phyloP scores from a whole-genome alignment of 2,113 vertebrate genomes.

The Rutilus rutilus region DNA sequence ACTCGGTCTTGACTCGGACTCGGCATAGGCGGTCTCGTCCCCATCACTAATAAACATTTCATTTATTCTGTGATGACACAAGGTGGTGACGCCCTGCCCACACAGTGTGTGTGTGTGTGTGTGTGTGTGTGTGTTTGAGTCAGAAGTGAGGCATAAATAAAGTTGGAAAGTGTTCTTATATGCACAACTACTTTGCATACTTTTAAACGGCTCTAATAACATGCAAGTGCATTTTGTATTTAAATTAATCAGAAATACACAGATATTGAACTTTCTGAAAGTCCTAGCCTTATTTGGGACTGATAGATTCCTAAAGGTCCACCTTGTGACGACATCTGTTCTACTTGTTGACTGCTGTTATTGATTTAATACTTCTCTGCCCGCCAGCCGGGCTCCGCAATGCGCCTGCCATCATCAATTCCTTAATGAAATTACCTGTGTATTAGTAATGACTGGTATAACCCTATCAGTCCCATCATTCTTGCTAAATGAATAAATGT shows the following conservation, averaged over 20 bases:
- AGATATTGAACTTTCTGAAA: conserved; percentile 42
- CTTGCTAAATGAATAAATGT: conserved; percentile 19
- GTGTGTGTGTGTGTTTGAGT: no score
- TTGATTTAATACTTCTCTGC: conserved; percentile 70
- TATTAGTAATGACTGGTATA: conserved; percentile 68
- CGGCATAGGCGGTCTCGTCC: no score
- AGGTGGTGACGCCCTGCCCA: no score
- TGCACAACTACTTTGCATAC: no score
- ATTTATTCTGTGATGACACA: no score
- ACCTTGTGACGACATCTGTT: conserved; percentile 65
- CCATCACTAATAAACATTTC: no score
- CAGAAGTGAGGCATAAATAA: no score
- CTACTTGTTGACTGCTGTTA: conserved; percentile 70
- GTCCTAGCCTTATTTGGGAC: conserved; percentile 27
- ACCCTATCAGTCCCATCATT: conserved; percentile 55
- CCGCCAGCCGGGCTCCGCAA: conserved; percentile 58
- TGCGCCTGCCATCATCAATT: conserved; percentile 58
- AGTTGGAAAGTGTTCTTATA: no score
- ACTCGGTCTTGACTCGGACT: no score
- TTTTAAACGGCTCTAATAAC: no score
- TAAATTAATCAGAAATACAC: background rate
- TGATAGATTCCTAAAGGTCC: conserved; percentile 27
- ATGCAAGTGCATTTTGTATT: background rate
- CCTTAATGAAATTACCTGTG: conserved; percentile 71
- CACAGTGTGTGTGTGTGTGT: no score